Percentiles rank a stretch among this genome's conserved stretches.
Conservation (phyloP, 2,113 vertebrate species). For the Tautogolabrus adspersus region DNA sequence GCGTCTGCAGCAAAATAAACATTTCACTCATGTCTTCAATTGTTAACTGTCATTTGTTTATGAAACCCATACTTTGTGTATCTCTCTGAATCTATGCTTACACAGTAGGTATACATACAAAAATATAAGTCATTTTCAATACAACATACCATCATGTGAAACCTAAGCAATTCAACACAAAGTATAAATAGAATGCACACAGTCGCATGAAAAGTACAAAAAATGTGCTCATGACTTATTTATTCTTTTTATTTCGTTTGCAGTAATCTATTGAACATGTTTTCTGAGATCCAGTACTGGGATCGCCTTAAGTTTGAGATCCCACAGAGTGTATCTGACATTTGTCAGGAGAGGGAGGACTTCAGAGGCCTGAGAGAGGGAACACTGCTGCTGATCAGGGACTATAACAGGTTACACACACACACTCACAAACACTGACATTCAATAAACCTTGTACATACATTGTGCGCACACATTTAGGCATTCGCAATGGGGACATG, state of each 20-base stretch:
- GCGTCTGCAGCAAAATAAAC: neutral
- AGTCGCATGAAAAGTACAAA: neutral
- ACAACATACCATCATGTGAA: neutral
- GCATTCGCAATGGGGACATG: no score
- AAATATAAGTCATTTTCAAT: neutral
- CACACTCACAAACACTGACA: neutral
- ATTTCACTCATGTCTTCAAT: no score
- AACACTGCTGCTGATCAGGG: conserved; percentile 83
- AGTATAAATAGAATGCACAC: neutral
- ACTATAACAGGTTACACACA: conserved; percentile 88
- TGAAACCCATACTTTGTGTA: no score
- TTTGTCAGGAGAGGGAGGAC: conserved; percentile 84
- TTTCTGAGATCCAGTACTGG: conserved; percentile 90
- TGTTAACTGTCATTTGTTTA: no score
- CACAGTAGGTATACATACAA: neutral
- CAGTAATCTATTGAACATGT: conserved; percentile 85
- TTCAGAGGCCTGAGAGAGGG: conserved; percentile 84
- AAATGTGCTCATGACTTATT: neutral
- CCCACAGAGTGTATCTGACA: conserved; percentile 82
- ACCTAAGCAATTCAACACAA: neutral
- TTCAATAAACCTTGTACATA: neutral
- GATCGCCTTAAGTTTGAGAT: conserved; percentile 87
- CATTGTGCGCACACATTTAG: no score
- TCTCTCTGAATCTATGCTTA: neutral
- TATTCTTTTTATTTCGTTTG: conserved; percentile 8